Percentiles rank a stretch among this genome's conserved stretches.
These are phyloP conservation scores for Volucella inflata DNA, from an alignment of 2,888 invertebrate species.

Conservation along the genomic window DNA sequence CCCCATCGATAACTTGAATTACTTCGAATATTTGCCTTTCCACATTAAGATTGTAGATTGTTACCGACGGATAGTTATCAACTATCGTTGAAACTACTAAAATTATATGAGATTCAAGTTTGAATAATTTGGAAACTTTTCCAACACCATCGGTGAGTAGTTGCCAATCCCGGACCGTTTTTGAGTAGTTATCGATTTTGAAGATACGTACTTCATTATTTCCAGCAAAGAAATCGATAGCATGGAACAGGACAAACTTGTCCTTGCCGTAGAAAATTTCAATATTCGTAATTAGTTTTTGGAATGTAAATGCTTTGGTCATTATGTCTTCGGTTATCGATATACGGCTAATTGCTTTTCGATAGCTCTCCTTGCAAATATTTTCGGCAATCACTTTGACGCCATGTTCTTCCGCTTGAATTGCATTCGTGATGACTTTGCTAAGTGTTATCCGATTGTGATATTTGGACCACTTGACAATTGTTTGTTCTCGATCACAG, in stretches of 20 bases:
- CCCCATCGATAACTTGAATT: slow-evolving; percentile 80
- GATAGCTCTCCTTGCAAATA: slow-evolving; percentile 76
- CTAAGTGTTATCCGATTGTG: slow-evolving; percentile 76
- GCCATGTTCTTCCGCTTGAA: slow-evolving; percentile 50
- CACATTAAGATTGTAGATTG: slow-evolving; percentile 77
- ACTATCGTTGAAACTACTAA: slow-evolving; percentile 76
- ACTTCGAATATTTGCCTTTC: slow-evolving; percentile 77
- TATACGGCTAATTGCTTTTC: slow-evolving; percentile 78
- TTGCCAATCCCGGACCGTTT: slow-evolving; percentile 80
- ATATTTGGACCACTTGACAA: slow-evolving; percentile 74
- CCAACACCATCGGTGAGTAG: slow-evolving; percentile 78
- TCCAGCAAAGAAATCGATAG: slow-evolving; percentile 73
- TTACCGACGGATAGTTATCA: slow-evolving; percentile 77
- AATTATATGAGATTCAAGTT: slow-evolving; percentile 36
- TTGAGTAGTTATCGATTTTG: slow-evolving; percentile 75
- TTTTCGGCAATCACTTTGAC: slow-evolving; percentile 78
- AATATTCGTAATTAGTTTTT: slow-evolving; percentile 77
- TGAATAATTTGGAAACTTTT: slow-evolving; percentile 77
- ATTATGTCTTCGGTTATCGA: slow-evolving; percentile 77
- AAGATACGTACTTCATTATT: slow-evolving; percentile 80
- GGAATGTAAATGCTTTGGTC: slow-evolving; percentile 77
- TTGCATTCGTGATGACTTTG: slow-evolving; percentile 74
- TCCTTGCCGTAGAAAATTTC: slow-evolving; percentile 55
- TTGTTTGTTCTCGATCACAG: slow-evolving; percentile 76
- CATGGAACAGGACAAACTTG: slow-evolving; percentile 78